These are phyloP conservation scores for Apodemus agrarius DNA, from an alignment of 2,797 vertebrate species.

Conservation along the genomic window DNA sequence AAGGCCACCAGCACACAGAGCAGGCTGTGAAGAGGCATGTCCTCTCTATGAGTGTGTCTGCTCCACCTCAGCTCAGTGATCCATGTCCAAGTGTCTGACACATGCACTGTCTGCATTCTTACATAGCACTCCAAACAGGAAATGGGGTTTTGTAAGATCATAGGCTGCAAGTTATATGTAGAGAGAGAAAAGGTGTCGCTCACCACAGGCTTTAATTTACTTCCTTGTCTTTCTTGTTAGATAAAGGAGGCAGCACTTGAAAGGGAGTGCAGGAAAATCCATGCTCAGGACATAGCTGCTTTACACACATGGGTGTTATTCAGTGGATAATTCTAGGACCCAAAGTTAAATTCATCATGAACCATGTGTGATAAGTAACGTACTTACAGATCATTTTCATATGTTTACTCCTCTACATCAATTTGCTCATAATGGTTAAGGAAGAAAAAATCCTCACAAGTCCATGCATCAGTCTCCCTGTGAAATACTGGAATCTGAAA, in stretches of 20 bases:
- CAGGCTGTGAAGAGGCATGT: background rate
- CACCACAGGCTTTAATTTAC: background rate
- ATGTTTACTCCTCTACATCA: background rate
- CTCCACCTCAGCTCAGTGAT: background rate
- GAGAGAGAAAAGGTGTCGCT: background rate
- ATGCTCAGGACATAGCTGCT: background rate
- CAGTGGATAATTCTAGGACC: background rate
- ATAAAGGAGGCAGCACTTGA: background rate
- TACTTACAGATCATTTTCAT: background rate
- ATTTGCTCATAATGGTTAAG: background rate
- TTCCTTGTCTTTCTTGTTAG: background rate
- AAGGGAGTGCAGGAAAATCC: background rate
- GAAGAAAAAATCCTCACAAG: fast-evolving
- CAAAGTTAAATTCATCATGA: background rate
- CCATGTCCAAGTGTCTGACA: background rate
- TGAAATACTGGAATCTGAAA: background rate
- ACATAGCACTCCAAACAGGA: conserved; percentile 4
- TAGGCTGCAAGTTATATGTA: background rate
- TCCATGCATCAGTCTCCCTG: fast-evolving
- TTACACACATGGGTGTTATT: background rate
- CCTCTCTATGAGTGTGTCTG: background rate
- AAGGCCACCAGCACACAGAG: background rate
- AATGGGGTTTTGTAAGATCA: background rate
- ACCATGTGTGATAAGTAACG: background rate
- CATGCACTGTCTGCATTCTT: background rate